Evolutionary conservation across 2,888 invertebrate genomes (phyloP), one percentile per base, ranked within the genome.

Genomic region (Mesorhabditis belari): DNA sequence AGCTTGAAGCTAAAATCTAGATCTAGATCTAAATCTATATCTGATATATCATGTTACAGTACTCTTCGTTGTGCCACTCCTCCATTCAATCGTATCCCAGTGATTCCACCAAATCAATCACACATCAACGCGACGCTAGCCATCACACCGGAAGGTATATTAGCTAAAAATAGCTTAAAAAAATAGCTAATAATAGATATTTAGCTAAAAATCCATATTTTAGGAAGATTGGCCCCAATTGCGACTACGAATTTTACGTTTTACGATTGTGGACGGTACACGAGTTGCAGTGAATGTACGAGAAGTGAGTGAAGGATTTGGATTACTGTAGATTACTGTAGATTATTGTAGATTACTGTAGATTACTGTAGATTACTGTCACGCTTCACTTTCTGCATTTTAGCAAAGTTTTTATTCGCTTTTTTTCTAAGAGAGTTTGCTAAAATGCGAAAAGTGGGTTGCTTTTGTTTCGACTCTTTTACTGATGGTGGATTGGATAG

Each of bases 191-290:
- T 17, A 6, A 23, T 17, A 5, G 53, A 27, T 53, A 5, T 9
- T 4, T 26, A 53, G 5, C 4, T 53, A 17, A n/a, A 4, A 50
- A 4, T 5, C 4, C 25, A 17, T 59, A 49, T 52, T 62, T 23
- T 57, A 66, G 66, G 75, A 88, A 80, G 92, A 90, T 55, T 92
- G 92, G 28, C 64, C 17, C 93, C 96, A 84, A 89, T 98, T 81
- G 95, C 95, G 51, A 90, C 92, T 21, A 93, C 94, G 5, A 91
- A 95, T 84, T 95, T 98, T 82, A 95, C 94, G 44, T 96, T 98
- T 84, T 98, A 94, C 82, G 95, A 98, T 83, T 98, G 96, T 83
- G 91, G 90, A 82, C 91, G 94, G 28, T 95, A 95, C 85, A 89
- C 51, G 67, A 82, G 83, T 23, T 98, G 96, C 83, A 93, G 93